phyloP scores from a whole-genome alignment of 1,140 invertebrate species.

The Drosophila trapezifrons region DNA sequence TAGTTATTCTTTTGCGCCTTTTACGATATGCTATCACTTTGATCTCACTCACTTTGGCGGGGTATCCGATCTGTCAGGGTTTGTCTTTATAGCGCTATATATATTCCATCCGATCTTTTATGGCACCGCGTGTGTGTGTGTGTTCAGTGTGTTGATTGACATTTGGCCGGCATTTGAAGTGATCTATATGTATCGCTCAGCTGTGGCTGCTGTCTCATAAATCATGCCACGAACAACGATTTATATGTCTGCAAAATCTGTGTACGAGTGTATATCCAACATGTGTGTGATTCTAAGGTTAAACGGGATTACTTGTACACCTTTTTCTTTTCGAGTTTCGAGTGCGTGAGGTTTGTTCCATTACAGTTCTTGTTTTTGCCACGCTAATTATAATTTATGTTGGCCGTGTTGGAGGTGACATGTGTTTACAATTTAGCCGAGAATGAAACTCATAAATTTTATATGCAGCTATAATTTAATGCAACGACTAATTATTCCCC shows the following conservation, averaged over 20 bases:
- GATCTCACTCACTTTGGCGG: conserved; percentile 38
- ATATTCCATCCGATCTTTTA: conserved; percentile 32
- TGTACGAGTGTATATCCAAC: not conserved
- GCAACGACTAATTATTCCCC: conserved; percentile 25
- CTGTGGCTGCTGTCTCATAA: conserved; percentile 60
- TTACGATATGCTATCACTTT: conserved; percentile 27
- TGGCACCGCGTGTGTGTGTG: conserved; percentile 25
- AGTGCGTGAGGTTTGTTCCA: conserved; percentile 64
- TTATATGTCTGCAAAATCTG: conserved; percentile 51
- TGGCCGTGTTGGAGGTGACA: conserved; percentile 47
- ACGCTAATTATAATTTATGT: conserved; percentile 75
- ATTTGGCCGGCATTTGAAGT: conserved; percentile 70
- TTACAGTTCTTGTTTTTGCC: conserved; percentile 63
- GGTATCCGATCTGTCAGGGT: conserved; percentile 27
- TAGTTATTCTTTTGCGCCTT: conserved; percentile 23
- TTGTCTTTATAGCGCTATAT: conserved; percentile 14
- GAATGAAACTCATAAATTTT: conserved; percentile 57
- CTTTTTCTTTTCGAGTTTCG: conserved; percentile 31
- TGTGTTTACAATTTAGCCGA: conserved; percentile 51
- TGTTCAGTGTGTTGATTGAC: conserved; percentile 57
- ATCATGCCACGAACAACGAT: conserved; percentile 59
- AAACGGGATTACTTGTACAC: conserved; percentile 56
- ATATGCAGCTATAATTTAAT: conserved; percentile 31
- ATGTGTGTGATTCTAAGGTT: conserved; percentile 53
- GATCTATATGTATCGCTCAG: conserved; percentile 54